Conservation (phyloP, 2,797 vertebrate species). For the Sebastes kiyomatsui region DNA sequence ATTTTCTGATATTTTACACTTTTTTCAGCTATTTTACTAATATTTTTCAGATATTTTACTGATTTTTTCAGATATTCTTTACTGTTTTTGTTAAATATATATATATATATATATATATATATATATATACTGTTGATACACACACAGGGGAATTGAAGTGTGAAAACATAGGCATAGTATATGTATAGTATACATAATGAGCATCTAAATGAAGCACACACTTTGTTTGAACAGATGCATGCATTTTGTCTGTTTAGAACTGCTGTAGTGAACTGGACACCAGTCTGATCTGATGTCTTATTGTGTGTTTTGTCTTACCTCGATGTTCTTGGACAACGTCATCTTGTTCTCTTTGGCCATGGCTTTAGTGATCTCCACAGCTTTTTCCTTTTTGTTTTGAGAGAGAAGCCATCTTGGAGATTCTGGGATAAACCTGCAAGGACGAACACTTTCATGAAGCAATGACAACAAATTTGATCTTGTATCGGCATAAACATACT, state of each 20-base stretch:
- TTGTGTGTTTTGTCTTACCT: conserved; percentile 61
- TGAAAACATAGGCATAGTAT: background rate
- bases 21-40: too few relatives aligned
- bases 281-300: background rate
- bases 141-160: too few relatives aligned
- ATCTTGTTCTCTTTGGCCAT: conserved; percentile 92
- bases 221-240: background rate
- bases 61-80: background rate
- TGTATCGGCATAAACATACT: background rate
- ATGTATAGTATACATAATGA: background rate
- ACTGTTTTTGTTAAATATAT: too few relatives aligned
- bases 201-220: background rate
- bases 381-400: conserved; percentile 86
- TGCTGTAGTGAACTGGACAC: background rate
- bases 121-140: too few relatives aligned
- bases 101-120: too few relatives aligned
- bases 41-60: background rate
- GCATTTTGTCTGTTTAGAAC: background rate
- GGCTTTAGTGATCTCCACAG: conserved; percentile 85
- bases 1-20: background rate
- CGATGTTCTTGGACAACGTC: conserved; percentile 80
- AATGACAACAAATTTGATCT: background rate
- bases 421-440: conserved; percentile 91
- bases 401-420: conserved; percentile 96
- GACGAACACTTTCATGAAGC: background rate